Evolutionary conservation across 2,797 vertebrate species (phyloP).

Genomic region (Malacoctenus gilli): DNA sequence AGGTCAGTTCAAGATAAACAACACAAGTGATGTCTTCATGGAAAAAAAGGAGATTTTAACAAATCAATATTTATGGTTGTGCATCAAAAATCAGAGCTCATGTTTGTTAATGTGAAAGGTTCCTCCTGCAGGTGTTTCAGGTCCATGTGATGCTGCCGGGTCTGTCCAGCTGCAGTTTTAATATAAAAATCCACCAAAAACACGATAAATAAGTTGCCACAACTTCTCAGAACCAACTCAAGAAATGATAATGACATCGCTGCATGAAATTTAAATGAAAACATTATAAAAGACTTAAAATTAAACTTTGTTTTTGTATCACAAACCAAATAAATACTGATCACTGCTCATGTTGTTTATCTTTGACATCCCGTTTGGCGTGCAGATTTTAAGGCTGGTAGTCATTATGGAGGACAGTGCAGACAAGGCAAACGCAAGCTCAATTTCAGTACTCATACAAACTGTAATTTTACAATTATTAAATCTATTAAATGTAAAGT

Average conservation of each 20-base stretch:
- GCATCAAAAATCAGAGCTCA: background rate
- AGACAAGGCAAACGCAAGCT: constrained; percentile 71
- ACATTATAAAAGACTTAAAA: no score
- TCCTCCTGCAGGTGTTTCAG: no score
- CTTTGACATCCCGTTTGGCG: constrained; percentile 24
- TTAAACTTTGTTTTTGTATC: no score
- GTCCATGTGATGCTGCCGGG: background rate
- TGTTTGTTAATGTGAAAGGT: background rate
- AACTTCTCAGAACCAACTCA: no score
- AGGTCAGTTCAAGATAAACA: constrained; percentile 43
- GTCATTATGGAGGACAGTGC: constrained; percentile 66
- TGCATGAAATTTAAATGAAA: no score
- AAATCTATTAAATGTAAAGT: constrained; percentile 78
- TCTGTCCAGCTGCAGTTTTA: background rate
- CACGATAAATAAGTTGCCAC: no score
- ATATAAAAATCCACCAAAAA: constrained; percentile 5
- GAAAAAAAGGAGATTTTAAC: background rate
- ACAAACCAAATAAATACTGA: constrained; percentile 27
- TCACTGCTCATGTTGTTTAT: constrained; percentile 56
- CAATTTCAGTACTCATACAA: constrained; percentile 66
- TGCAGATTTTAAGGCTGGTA: constrained; percentile 50
- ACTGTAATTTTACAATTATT: constrained; percentile 62
- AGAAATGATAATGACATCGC: no score
- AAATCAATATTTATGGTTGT: background rate
- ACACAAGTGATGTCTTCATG: constrained; percentile 45